These are phyloP conservation scores for Phataginus tricuspis DNA, from an alignment of 2,797 vertebrate species.

Conservation along the genomic window DNA sequence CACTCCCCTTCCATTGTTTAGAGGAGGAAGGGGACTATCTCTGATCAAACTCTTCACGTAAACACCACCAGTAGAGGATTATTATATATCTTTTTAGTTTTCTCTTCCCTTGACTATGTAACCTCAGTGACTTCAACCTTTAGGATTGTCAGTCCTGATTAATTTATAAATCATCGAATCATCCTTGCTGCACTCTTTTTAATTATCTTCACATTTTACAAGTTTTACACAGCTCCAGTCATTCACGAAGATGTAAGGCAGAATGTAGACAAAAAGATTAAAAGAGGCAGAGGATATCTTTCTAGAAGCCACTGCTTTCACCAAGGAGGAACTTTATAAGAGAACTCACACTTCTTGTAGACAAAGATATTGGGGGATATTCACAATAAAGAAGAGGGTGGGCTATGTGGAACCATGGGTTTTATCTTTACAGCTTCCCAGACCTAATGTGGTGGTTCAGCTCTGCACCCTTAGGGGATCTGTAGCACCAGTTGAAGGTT, in stretches of 20 bases:
- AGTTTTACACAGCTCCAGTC: background rate
- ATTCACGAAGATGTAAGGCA: background rate
- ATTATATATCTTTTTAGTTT: background rate
- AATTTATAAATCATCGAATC: background rate
- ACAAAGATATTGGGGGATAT: background rate
- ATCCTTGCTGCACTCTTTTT: background rate
- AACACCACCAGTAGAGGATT: background rate
- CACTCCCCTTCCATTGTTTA: background rate
- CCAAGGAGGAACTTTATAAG: background rate
- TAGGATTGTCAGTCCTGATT: background rate
- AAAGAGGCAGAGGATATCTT: background rate
- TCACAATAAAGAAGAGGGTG: background rate
- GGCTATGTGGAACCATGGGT: background rate
- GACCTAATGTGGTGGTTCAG: background rate
- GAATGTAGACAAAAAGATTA: background rate
- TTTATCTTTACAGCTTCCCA: background rate
- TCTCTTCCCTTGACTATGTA: background rate
- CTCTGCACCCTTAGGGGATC: background rate
- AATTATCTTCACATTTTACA: background rate
- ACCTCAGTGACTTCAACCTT: background rate
- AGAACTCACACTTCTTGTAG: background rate
- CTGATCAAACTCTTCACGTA: background rate
- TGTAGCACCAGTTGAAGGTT: background rate
- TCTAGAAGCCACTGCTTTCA: slow-evolving; percentile 5
- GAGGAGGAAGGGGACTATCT: background rate